Conservation (phyloP, 2,888 invertebrate species). For the Athalia rosae region DNA sequence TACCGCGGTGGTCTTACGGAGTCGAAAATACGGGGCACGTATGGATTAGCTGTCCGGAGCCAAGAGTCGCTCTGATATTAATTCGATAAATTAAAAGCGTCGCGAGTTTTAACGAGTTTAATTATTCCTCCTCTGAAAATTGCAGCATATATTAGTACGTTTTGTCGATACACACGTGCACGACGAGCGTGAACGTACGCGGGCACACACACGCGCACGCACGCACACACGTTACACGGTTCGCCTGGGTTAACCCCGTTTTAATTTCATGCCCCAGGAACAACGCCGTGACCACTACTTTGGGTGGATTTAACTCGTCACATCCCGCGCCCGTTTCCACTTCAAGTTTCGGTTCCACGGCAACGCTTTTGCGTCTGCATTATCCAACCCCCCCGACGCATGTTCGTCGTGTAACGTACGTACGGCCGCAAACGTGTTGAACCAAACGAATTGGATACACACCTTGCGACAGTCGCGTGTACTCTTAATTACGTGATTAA, state of each 20-base stretch:
- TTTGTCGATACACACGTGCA: not conserved
- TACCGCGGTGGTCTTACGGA: no score
- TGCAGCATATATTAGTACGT: not conserved
- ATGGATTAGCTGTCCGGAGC: no score
- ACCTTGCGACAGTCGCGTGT: slow-evolving; percentile 8
- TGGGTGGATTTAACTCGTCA: slow-evolving; percentile 37
- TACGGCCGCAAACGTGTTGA: not conserved
- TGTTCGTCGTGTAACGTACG: not conserved
- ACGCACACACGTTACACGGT: slow-evolving; percentile 41
- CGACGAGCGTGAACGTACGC: not conserved
- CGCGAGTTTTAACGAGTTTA: slow-evolving; percentile 7
- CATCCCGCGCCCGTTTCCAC: slow-evolving; percentile 11
- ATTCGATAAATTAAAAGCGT: slow-evolving; percentile 21
- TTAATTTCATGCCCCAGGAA: slow-evolving; percentile 56
- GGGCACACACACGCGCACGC: not conserved
- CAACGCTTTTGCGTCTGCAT: no score
- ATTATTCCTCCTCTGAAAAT: not conserved
- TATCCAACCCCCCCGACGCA: not conserved
- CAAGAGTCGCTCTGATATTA: not conserved
- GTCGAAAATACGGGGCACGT: no score
- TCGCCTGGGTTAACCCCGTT: slow-evolving; percentile 52
- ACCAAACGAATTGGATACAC: slow-evolving; percentile 29
- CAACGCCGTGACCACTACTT: slow-evolving; percentile 39
- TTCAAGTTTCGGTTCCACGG: not conserved
- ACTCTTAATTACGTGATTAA: slow-evolving; percentile 31